Percentiles rank a stretch among this genome's conserved stretches.
Conservation (phyloP, 2,797 vertebrate species). For the Onychomys torridus region DNA sequence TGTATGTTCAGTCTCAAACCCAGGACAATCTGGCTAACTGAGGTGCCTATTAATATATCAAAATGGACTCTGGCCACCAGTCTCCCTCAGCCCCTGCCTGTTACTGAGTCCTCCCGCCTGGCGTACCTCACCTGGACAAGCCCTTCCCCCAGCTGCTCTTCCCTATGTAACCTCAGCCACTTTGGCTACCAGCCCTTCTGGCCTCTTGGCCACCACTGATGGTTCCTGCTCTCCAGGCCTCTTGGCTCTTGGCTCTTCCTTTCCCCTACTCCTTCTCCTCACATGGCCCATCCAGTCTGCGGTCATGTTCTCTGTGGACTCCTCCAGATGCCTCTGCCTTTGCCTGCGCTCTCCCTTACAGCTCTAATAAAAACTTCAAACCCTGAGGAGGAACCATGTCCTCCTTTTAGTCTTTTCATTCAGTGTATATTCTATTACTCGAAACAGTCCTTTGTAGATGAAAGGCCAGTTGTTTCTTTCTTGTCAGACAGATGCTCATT, state of each 20-base stretch:
- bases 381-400: background rate
- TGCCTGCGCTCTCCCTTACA: background rate
- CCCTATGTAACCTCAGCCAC: background rate
- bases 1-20: background rate
- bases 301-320: background rate
- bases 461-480: background rate
- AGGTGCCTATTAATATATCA: background rate
- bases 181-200: background rate
- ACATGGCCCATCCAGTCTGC: background rate
- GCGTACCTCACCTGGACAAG: background rate
- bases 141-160: background rate
- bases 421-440: background rate
- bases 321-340: background rate
- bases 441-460: background rate
- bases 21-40: background rate
- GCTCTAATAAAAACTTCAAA: background rate
- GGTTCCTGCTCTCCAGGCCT: background rate
- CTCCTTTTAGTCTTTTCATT: background rate
- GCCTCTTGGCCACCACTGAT: background rate
- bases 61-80: background rate
- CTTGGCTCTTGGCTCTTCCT: background rate
- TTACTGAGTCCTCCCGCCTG: background rate
- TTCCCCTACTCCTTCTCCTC: background rate
- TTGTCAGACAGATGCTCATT: too few species aligned
- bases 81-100: background rate